phyloP scores from a whole-genome alignment of 2,888 invertebrate genomes.

The Cantharis nigra region DNA sequence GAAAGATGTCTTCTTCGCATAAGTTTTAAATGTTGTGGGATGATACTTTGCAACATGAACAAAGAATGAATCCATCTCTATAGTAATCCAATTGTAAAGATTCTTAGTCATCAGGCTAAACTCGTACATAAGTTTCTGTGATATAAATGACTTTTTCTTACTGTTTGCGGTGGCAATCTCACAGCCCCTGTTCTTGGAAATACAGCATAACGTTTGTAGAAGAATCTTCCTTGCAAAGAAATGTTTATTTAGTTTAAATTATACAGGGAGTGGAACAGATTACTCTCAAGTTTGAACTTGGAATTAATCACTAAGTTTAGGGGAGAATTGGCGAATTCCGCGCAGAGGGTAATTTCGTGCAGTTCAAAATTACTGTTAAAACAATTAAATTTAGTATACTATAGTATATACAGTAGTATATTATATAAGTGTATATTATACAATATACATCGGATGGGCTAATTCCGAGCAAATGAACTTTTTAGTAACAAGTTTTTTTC shows the following conservation, averaged over 20 bases:
- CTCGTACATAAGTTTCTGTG: background rate
- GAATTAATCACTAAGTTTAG: too few species aligned
- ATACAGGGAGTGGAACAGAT: background rate
- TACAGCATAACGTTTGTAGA: background rate
- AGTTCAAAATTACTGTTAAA: too few species aligned
- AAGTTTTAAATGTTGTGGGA: background rate
- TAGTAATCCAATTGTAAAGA: background rate
- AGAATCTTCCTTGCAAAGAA: background rate
- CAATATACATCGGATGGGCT: too few species aligned
- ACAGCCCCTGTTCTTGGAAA: background rate
- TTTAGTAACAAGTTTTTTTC: too few species aligned
- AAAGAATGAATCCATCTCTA: background rate
- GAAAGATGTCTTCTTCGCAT: background rate
- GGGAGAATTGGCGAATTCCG: too few species aligned
- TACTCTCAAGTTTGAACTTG: background rate
- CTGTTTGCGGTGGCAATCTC: background rate
- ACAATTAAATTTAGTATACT: too few species aligned
- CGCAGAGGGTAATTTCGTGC: too few species aligned
- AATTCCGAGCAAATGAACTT: too few species aligned
- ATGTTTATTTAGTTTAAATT: background rate
- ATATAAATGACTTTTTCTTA: background rate
- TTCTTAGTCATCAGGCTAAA: background rate
- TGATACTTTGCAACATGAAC: background rate
- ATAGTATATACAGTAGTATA: too few species aligned
- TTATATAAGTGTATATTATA: too few species aligned